Percentiles rank a stretch among this genome's conserved stretches.
Conservation (phyloP, 2,113 vertebrate species). For the Empidonax alnorum region DNA sequence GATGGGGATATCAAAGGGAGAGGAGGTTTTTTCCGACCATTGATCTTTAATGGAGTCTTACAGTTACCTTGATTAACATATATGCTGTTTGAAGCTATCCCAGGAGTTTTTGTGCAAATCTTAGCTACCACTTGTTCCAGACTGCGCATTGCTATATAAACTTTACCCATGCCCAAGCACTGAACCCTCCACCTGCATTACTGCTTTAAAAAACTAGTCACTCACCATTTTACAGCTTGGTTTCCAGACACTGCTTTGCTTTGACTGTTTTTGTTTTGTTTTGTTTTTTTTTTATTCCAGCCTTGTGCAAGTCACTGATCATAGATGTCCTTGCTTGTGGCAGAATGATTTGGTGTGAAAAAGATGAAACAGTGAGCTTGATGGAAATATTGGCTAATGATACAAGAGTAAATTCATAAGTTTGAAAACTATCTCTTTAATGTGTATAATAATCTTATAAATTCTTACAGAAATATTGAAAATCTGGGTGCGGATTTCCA, state of each 20-base stretch:
- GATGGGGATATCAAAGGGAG: not conserved
- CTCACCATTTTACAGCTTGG: not conserved
- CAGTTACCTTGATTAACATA: not conserved
- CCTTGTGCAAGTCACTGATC: not conserved
- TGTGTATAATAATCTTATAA: not conserved
- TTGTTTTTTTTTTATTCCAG: not conserved
- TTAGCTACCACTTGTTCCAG: not conserved
- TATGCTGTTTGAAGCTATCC: not conserved
- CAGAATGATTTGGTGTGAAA: not conserved
- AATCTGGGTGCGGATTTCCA: not conserved
- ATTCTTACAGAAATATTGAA: not conserved
- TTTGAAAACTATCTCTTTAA: not conserved
- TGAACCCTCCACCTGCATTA: accelerated
- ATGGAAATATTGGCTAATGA: not conserved
- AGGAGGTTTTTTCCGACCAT: not conserved
- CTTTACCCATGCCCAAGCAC: not conserved
- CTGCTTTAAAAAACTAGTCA: not conserved
- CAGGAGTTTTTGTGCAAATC: not conserved
- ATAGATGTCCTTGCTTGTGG: not conserved
- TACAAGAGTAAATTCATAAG: not conserved
- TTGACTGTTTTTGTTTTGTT: not conserved
- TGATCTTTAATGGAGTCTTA: not conserved
- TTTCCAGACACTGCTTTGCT: not conserved
- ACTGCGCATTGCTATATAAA: not conserved
- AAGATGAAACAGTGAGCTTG: not conserved